Evolutionary conservation across 2,888 invertebrate genomes (phyloP).

Genomic region (Scaptomyza cyrtandrae): DNA sequence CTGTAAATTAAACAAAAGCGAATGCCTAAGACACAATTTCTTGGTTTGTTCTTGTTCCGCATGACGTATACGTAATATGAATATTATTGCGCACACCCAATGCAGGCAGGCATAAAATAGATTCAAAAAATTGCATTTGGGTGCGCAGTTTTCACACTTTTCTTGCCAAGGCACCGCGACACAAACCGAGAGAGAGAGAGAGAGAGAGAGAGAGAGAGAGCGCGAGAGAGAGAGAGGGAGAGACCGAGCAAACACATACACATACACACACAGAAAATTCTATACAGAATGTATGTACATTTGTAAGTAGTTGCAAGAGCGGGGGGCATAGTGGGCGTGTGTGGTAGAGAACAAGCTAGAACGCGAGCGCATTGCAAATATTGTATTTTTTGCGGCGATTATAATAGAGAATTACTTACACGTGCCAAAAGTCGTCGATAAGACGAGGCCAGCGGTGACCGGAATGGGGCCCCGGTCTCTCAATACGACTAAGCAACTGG

Average conservation of each 20-base stretch:
- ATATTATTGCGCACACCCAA: constrained; percentile 26
- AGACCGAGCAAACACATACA: neutral
- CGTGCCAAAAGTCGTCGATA: constrained; percentile 61
- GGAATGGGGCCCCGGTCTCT: constrained; percentile 3
- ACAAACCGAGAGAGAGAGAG: constrained; percentile 12
- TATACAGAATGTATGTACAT: neutral
- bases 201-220: constrained; percentile 21
- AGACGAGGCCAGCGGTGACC: constrained; percentile 16
- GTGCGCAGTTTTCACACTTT: constrained; percentile 55
- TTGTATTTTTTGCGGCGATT: constrained; percentile 44
- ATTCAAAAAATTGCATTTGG: constrained; percentile 28
- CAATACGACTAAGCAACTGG: constrained; percentile 17
- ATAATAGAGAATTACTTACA: constrained; percentile 75
- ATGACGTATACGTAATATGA: constrained; percentile 63
- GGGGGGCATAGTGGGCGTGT: neutral
- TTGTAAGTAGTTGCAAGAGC: no score
- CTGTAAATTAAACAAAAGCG: constrained; percentile 56
- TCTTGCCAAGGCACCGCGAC: constrained; percentile 53
- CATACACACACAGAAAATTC: neutral
- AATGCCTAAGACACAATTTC: constrained; percentile 22
- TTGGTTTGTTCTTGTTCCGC: constrained; percentile 23
- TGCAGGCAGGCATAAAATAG: constrained; percentile 51
- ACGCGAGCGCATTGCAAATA: constrained; percentile 32
- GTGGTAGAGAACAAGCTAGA: constrained; percentile 7
- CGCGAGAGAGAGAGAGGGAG: constrained; percentile 14